Evolutionary conservation across 1,140 invertebrate genomes (phyloP).

Genomic region (Zaprionus capensis): DNA sequence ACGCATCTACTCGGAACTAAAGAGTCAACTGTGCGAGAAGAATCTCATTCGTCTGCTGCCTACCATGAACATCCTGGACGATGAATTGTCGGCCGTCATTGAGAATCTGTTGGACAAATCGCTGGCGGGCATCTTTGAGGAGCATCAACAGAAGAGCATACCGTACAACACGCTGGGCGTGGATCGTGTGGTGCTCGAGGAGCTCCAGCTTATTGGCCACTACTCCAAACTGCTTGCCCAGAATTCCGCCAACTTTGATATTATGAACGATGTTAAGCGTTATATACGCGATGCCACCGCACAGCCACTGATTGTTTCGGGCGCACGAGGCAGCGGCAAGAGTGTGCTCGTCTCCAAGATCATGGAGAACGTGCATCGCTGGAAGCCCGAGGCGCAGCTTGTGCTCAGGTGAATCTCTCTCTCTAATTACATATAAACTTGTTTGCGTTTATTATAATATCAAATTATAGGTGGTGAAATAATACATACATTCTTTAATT

Average conservation of each 20-base stretch:
- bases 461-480: too few relatives aligned
- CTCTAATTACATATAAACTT: too few relatives aligned
- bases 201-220: constrained; percentile 88
- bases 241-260: constrained; percentile 83
- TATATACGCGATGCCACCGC: constrained; percentile 88
- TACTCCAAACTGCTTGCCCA: constrained; percentile 85
- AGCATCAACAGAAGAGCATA: constrained; percentile 84
- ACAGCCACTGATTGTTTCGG: constrained; percentile 90
- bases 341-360: constrained; percentile 90
- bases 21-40: constrained; percentile 87
- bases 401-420: constrained; percentile 65
- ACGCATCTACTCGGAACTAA: constrained; percentile 89
- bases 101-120: constrained; percentile 84
- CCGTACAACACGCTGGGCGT: constrained; percentile 83
- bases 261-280: constrained; percentile 88
- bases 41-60: constrained; percentile 87
- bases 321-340: constrained; percentile 92
- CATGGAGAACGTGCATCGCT: constrained; percentile 87
- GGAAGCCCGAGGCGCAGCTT: constrained; percentile 87
- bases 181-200: constrained; percentile 75
- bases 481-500: too few relatives aligned
- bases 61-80: constrained; percentile 87
- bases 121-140: constrained; percentile 87
- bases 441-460: too few relatives aligned
- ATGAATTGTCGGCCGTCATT: constrained; percentile 86